These are phyloP conservation scores for Pterocles orientalis DNA, from an alignment of 2,113 vertebrate species.

Conservation along the genomic window DNA sequence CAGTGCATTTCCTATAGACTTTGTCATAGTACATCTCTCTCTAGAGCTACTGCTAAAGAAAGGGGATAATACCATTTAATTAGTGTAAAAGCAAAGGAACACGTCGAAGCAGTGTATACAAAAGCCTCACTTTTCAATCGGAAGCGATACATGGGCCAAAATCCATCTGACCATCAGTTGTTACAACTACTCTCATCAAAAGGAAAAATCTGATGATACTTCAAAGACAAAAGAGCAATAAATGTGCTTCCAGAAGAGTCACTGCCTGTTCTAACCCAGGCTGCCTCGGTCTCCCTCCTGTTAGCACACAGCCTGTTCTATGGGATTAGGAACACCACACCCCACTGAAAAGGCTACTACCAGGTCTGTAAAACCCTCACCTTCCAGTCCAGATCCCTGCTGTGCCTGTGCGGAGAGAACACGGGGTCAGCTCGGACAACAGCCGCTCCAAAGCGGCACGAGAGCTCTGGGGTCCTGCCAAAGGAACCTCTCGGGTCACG, in stretches of 20 bases:
- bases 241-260: conserved; percentile 15
- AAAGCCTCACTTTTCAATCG: conserved; percentile 30
- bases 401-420: accelerated
- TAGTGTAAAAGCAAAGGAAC: conserved; percentile 69
- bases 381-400: not conserved
- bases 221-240: not conserved
- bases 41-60: conserved; percentile 67
- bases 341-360: not conserved
- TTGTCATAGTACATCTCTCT: conserved; percentile 66
- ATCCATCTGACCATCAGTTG: not conserved
- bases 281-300: not conserved
- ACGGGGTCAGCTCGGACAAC: not conserved
- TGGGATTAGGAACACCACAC: accelerated
- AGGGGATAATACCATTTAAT: conserved; percentile 65
- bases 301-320: not conserved
- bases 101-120: conserved; percentile 50
- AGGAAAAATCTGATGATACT: not conserved
- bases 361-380: not conserved
- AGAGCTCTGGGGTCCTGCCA: not conserved
- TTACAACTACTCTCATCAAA: not conserved
- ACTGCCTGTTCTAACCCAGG: not conserved
- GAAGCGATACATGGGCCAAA: not conserved
- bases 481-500: not conserved
- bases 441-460: not conserved
- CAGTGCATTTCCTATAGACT: conserved; percentile 81